Evolutionary conservation across 2,888 invertebrate species (phyloP).

Genomic region (Clanis bilineata): DNA sequence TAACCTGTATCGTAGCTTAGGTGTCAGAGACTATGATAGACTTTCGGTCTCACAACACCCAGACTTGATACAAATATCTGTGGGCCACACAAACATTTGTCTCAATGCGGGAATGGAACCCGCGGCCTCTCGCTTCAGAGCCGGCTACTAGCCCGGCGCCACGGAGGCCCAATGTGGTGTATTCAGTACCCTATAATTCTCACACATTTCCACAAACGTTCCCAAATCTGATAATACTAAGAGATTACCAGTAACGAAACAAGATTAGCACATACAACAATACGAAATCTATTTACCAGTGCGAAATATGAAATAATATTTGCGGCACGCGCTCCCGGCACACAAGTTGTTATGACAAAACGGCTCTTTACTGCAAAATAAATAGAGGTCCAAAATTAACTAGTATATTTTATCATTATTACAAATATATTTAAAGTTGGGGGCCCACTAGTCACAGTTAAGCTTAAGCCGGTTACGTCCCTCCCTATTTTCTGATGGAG

Average conservation of each 20-base stretch:
- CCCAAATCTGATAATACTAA: slow-evolving; percentile 28
- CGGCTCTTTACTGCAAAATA: slow-evolving; percentile 63
- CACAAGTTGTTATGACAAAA: slow-evolving; percentile 66
- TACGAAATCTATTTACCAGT: slow-evolving; percentile 70
- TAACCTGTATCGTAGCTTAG: too few species aligned
- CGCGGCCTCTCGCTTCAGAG: too few species aligned
- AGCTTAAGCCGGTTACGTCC: slow-evolving; percentile 81
- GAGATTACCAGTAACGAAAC: slow-evolving; percentile 60
- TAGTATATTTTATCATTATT: slow-evolving; percentile 79
- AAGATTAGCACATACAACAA: slow-evolving; percentile 61
- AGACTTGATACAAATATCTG: too few species aligned
- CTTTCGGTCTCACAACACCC: too few species aligned
- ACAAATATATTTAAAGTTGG: slow-evolving; percentile 78
- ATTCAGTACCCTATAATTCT: too few species aligned
- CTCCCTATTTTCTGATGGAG: slow-evolving; percentile 82
- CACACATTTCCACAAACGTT: neutral
- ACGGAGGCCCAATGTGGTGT: too few species aligned
- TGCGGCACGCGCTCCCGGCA: slow-evolving; percentile 53
- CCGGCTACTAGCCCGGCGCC: too few species aligned
- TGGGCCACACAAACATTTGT: too few species aligned
- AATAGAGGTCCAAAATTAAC: slow-evolving; percentile 72
- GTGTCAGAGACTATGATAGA: too few species aligned
- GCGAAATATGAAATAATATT: slow-evolving; percentile 76
- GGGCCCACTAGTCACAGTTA: slow-evolving; percentile 78
- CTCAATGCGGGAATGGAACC: too few species aligned